phyloP scores from a whole-genome alignment of 2,888 invertebrate species.

The Protonemura montana region DNA sequence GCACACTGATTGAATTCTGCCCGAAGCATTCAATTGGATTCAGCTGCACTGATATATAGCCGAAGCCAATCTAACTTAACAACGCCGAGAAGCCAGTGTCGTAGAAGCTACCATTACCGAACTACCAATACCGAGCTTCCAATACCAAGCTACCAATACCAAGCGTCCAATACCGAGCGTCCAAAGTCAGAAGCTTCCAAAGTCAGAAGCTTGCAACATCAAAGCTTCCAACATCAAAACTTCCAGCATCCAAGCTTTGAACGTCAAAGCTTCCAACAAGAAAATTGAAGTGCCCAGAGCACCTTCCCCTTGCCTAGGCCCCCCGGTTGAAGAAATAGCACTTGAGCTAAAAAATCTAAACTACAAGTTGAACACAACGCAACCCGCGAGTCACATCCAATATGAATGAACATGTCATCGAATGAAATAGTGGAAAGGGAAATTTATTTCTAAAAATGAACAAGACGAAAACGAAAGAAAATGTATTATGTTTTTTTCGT shows the following conservation, averaged over 20 bases:
- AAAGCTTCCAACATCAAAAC: too few species aligned
- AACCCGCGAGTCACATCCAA: background rate
- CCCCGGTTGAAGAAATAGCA: too few species aligned
- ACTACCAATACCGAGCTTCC: too few species aligned
- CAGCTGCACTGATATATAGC: background rate
- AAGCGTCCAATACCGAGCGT: too few species aligned
- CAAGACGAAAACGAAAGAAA: slow-evolving; percentile 24
- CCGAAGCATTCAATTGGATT: slow-evolving; percentile 35
- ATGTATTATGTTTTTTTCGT: background rate
- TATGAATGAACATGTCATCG: slow-evolving; percentile 39
- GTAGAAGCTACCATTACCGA: too few species aligned
- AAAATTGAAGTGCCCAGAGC: too few species aligned
- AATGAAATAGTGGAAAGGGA: slow-evolving; percentile 25
- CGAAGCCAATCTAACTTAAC: background rate
- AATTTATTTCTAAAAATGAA: slow-evolving; percentile 23
- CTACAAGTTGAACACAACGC: background rate
- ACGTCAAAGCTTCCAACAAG: too few species aligned
- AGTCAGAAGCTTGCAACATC: too few species aligned
- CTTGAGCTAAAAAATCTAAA: background rate
- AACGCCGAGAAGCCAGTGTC: background rate
- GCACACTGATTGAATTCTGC: slow-evolving; percentile 40
- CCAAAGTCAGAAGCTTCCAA: too few species aligned
- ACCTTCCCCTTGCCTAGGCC: too few species aligned
- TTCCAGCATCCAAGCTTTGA: too few species aligned
- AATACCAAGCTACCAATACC: too few species aligned